Base-by-base conservation (phyloP, 1,140 invertebrate species). In the Psix sp. region DNA sequence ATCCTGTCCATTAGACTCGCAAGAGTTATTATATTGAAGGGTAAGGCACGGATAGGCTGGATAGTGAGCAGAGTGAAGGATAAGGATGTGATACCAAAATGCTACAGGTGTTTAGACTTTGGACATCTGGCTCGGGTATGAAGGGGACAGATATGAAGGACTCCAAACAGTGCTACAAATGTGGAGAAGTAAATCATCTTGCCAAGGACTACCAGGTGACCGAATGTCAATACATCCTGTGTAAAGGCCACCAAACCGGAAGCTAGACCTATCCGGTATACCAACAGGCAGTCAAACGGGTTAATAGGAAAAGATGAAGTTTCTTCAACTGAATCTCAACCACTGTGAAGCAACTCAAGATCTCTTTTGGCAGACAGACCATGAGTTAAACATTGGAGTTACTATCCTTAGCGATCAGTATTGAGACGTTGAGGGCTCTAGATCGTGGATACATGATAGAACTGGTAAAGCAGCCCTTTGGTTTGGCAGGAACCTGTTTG, bases 81-180 rank as follows among this genome's bases (percentile, higher is more conserved):
- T 9, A 54, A 56, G 24, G 31, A 9, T 7, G 11, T 6, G 2
- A 5, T 43, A 0, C 1, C 17, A 11, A 62, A 43, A 43, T 46
- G 26, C 20, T 31, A 16, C 6, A 31, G 20, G n/a, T 46, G 42
- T 17, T 14, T 46, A 6, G 26, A 26, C 5, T 72, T 39, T 18
- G 76, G 52, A 7, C 76, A 77, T 26, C 11, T 52, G 18, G 56
- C 67, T 0, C 21, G 39, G 3, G 31, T 48, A 14, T 77, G 73
- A 60, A 60, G 24, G 13, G 67, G 66, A 6, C 14, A 51, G 9
- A n/a, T n/a, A n/a, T n/a, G n/a, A 66, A 77, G 26, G 51, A 62
- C 16, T 49, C 49, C 0, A 72, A 62, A 7, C 9, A 9, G 2
- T 76, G 67, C 38, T 14, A 13, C 13, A 60, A 33, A 39, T 76